Base-by-base conservation (phyloP, 2,888 invertebrate species). In the Amphipyra berbera region DNA sequence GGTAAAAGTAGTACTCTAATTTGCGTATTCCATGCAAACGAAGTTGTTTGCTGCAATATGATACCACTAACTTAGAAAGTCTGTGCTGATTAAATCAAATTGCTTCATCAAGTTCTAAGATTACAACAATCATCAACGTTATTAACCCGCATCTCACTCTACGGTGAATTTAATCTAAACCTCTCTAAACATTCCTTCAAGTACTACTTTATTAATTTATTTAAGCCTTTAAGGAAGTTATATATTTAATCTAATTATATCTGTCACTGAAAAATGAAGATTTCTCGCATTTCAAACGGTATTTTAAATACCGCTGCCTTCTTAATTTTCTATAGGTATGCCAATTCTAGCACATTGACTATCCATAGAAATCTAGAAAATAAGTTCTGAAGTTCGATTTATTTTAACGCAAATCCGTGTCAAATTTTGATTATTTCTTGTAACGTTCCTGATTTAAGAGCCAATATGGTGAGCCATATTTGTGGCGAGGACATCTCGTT, bases 81-180 rank as follows among this genome's bases (percentile, higher is more conserved):
- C 59, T 0, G 49, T 45, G 21, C 68, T 75, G 76, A 77, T 77
- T 77, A 72, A 75, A 77, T 75, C 79, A 77, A 78, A 78, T 77
- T 75, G 76, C 79, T 77, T 72, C 76, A 77, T 78, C 61, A 75
- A 68, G 52, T 49, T 74, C 63, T 66, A 14, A 68, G 62, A 78
- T 78, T 68, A 72, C 68, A 72, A 68, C 68, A 61, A 72, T 75
- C 66, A 68, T 78, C 65, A 66, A 44, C 45, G 53, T 63, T 61
- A 75, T 73, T 73, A 75, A 63, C 68, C 56, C 44, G 61, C 63
- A 55, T 61, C 33, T 48, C 50, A 49, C 30, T 66, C 49, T 55
- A 35, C 56, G 45, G 38, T 55, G 45, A 33, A 53, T 47, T 61
- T 49, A 52, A 44, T 41, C 15, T 53, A 35, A 14, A 12, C 6